Evolutionary conservation across 2,113 vertebrate species (phyloP).

Genomic region (Lucifuga dentata): DNA sequence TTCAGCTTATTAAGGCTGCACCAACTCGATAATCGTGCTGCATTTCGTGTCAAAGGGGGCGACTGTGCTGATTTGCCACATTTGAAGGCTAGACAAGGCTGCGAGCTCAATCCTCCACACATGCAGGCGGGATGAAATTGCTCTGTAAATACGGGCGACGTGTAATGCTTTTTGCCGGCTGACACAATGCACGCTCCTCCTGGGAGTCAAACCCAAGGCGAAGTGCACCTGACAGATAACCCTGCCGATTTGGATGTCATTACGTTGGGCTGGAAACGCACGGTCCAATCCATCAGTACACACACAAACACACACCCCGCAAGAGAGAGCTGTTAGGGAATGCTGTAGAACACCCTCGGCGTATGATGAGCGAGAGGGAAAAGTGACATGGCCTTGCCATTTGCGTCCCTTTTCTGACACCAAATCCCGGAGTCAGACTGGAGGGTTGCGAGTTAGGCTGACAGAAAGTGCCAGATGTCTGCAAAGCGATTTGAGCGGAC

Average conservation of each 20-base stretch:
- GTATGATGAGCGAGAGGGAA: neutral
- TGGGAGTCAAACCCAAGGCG: conserved; percentile 56
- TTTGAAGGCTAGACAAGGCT: conserved; percentile 84
- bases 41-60: conserved; percentile 86
- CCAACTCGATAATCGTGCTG: conserved; percentile 93
- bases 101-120: conserved; percentile 68
- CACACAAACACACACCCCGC: neutral
- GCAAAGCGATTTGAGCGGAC: conserved; percentile 47
- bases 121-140: conserved; percentile 80
- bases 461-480: conserved; percentile 25
- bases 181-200: conserved; percentile 60
- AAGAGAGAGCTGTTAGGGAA: conserved; percentile 44
- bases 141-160: conserved; percentile 72
- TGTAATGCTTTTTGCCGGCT: conserved; percentile 42
- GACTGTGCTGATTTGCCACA: conserved; percentile 86
- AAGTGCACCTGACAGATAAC: conserved; percentile 81
- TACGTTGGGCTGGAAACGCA: conserved; percentile 46
- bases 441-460: conserved; percentile 29
- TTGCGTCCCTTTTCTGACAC: conserved; percentile 25
- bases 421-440: conserved; percentile 47
- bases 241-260: conserved; percentile 67
- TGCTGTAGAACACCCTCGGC: neutral
- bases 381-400: conserved; percentile 29
- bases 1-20: conserved; percentile 99
- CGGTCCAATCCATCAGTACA: conserved; percentile 36